Evolutionary conservation across 2,797 vertebrate genomes (phyloP).

Genomic region (Melanotaenia nigrans): DNA sequence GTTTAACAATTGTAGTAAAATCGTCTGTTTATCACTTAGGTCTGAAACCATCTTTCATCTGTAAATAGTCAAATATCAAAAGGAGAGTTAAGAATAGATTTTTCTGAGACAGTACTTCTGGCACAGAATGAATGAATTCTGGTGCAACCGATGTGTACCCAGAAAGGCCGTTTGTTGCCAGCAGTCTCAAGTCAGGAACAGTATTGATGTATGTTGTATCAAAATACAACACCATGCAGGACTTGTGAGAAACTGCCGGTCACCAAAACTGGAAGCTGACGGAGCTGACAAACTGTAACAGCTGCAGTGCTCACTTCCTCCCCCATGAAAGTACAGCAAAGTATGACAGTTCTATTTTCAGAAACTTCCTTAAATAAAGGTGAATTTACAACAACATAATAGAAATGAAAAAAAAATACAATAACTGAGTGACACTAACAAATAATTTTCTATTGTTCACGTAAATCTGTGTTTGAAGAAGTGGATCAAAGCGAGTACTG

Average conservation of each 20-base stretch:
- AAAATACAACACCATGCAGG: conserved; percentile 33
- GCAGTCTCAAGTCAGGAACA: conserved; percentile 16
- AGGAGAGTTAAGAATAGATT: neutral
- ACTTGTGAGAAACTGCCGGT: conserved; percentile 28
- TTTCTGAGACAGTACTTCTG: neutral
- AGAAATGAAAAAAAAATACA: conserved; percentile 23
- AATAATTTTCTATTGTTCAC: conserved; percentile 22
- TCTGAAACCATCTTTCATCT: neutral
- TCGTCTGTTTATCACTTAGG: neutral
- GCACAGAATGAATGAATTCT: neutral
- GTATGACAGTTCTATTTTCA: conserved; percentile 65
- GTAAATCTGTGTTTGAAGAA: conserved; percentile 1
- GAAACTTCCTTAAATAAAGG: conserved; percentile 65
- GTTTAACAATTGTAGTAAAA: neutral
- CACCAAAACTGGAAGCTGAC: conserved; percentile 30
- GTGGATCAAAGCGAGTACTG: conserved; percentile 10
- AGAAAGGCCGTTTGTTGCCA: conserved; percentile 3
- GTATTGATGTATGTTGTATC: conserved; percentile 22
- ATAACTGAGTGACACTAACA: conserved; percentile 14
- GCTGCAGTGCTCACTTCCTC: conserved; percentile 65
- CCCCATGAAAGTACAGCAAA: conserved; percentile 46
- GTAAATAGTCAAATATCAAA: neutral
- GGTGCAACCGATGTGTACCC: neutral
- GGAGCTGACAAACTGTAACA: conserved; percentile 47
- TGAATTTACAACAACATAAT: conserved; percentile 41